Percentiles rank a stretch among this genome's conserved stretches.
phyloP scores from a whole-genome alignment of 2,888 invertebrate species.

The Synergus gifuensis region DNA sequence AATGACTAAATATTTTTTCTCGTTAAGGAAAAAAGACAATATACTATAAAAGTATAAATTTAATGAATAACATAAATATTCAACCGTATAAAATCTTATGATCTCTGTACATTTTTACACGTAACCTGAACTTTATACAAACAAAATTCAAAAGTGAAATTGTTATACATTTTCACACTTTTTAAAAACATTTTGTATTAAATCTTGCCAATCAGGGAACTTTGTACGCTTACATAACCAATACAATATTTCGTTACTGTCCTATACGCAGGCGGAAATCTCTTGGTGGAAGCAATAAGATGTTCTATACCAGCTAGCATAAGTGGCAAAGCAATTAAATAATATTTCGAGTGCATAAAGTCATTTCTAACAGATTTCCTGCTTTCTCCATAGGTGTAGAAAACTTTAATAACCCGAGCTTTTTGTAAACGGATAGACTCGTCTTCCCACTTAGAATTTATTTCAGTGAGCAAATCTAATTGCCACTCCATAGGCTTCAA shows the following conservation, averaged over 20 bases:
- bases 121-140: neutral
- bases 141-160: neutral
- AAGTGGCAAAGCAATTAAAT: constrained; percentile 65
- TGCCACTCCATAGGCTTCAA: constrained; percentile 71
- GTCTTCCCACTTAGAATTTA: constrained; percentile 43
- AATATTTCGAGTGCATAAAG: constrained; percentile 62
- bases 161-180: neutral
- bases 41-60: constrained; percentile 28
- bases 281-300: constrained; percentile 66
- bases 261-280: constrained; percentile 71
- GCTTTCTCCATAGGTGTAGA: constrained; percentile 69
- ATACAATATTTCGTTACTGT: constrained; percentile 65
- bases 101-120: neutral
- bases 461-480: constrained; percentile 67
- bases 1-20: neutral
- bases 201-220: neutral
- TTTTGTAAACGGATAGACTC: constrained; percentile 58
- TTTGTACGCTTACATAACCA: constrained; percentile 65
- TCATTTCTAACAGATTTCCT: constrained; percentile 52
- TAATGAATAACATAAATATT: neutral
- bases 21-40: neutral
- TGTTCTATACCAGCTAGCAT: constrained; percentile 70
- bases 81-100: neutral
- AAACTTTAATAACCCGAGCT: constrained; percentile 67
- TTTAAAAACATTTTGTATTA: neutral